Evolutionary conservation across 2,113 vertebrate species (phyloP).

Genomic region (Chroicocephalus ridibundus): DNA sequence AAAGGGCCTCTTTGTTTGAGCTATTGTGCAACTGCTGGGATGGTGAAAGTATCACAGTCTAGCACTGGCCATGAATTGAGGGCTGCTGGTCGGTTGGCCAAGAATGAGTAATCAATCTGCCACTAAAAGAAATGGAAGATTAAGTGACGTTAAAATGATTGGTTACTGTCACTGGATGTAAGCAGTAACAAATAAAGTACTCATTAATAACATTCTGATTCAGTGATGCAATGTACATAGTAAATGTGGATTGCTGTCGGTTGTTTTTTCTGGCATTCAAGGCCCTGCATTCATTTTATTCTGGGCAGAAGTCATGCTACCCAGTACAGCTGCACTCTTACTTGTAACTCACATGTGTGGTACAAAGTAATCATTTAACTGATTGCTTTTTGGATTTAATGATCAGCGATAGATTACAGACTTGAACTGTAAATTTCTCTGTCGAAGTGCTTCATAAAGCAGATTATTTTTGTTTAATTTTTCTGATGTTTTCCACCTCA

Average conservation of each 20-base stretch:
- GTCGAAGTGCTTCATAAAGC: not conserved
- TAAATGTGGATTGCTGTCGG: not conserved
- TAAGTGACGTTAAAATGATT: not conserved
- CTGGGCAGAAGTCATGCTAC: not conserved
- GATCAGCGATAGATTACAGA: not conserved
- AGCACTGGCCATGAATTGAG: not conserved
- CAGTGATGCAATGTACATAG: not conserved
- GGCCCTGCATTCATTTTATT: not conserved
- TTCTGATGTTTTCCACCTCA: not conserved
- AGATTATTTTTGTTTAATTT: not conserved
- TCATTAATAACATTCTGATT: not conserved
- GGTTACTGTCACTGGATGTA: not conserved
- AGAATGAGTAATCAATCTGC: not conserved
- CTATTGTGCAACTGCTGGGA: constrained; percentile 7
- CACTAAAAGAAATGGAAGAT: not conserved
- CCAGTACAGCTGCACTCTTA: constrained; percentile 1
- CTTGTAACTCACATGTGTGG: not conserved
- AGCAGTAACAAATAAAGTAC: not conserved
- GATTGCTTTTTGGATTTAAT: not conserved
- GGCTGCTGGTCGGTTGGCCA: not conserved
- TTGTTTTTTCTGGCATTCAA: not conserved
- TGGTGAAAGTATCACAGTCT: not conserved
- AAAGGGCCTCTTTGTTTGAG: constrained; percentile 37
- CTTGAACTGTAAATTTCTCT: not conserved
- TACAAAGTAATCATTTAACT: not conserved